These are phyloP conservation scores for Emydoidea blandingii DNA, from an alignment of 2,797 vertebrate genomes.

Conservation along the genomic window DNA sequence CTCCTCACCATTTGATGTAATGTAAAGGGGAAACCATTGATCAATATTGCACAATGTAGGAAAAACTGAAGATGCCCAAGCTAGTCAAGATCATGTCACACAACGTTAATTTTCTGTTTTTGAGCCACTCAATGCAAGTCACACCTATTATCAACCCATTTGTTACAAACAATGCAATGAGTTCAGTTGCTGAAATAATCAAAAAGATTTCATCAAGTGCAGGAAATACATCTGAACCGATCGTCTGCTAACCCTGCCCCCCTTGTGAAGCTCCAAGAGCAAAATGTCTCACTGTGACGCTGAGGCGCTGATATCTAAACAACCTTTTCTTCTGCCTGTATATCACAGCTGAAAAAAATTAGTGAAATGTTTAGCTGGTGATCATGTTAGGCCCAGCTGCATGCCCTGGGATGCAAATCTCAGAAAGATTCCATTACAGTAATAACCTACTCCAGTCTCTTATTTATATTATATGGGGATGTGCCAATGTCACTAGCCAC, in stretches of 20 bases:
- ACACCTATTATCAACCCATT: not conserved
- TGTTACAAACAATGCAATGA: not conserved
- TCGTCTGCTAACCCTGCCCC: not conserved
- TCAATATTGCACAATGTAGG: not conserved
- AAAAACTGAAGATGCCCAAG: not conserved
- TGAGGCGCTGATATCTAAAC: not conserved
- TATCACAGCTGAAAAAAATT: not conserved
- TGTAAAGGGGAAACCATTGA: not conserved
- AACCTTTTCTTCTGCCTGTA: not conserved
- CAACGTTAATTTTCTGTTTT: not conserved
- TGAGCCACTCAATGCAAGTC: not conserved
- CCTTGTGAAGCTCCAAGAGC: not conserved
- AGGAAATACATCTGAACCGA: not conserved
- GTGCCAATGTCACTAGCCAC: not conserved
- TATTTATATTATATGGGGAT: not conserved
- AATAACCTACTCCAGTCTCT: not conserved
- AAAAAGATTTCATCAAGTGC: not conserved
- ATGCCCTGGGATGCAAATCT: not conserved
- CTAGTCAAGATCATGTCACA: not conserved
- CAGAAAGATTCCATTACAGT: not conserved
- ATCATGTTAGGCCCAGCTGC: not conserved
- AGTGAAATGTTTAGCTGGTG: not conserved
- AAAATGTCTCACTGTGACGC: not conserved
- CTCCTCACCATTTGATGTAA: not conserved
- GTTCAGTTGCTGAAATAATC: not conserved